Conservation (phyloP, 2,888 invertebrate species). For the Graphium colonna region DNA sequence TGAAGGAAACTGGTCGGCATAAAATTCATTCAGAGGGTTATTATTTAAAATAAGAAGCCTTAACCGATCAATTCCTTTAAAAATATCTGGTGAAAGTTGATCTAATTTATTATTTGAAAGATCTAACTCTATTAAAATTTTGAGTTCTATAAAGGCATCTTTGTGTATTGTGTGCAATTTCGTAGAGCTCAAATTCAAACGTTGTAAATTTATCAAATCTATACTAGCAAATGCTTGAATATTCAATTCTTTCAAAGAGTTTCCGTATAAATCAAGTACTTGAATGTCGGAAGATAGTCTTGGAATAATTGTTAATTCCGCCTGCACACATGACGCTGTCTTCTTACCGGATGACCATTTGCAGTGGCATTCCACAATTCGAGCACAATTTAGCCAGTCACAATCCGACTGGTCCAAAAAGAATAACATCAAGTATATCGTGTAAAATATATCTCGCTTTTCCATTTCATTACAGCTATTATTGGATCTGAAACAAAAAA, state of each 20-base stretch:
- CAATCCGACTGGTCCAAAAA: slow-evolving; percentile 54
- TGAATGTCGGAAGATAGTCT: slow-evolving; percentile 74
- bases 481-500: slow-evolving; percentile 57
- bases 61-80: slow-evolving; percentile 89
- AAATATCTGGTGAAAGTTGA: slow-evolving; percentile 87
- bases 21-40: slow-evolving; percentile 87
- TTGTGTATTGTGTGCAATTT: slow-evolving; percentile 86
- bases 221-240: slow-evolving; percentile 89
- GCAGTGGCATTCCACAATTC: slow-evolving; percentile 87
- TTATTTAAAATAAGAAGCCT: slow-evolving; percentile 88
- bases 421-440: slow-evolving; percentile 47
- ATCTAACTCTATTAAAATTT: slow-evolving; percentile 92
- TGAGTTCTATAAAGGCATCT: slow-evolving; percentile 90
- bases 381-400: slow-evolving; percentile 93
- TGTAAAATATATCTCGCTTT: slow-evolving; percentile 55
- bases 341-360: slow-evolving; percentile 96
- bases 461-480: slow-evolving; percentile 60
- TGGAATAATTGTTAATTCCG: slow-evolving; percentile 87
- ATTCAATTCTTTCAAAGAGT: slow-evolving; percentile 85
- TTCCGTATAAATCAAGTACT: slow-evolving; percentile 89
- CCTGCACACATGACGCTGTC: slow-evolving; percentile 90
- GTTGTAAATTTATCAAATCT: slow-evolving; percentile 90
- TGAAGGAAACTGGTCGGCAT: slow-evolving; percentile 88
- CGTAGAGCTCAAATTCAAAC: slow-evolving; percentile 88
- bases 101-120: slow-evolving; percentile 89